These are phyloP conservation scores for Orchesellides sinensis DNA, from an alignment of 2,888 invertebrate genomes.

Conservation along the genomic window DNA sequence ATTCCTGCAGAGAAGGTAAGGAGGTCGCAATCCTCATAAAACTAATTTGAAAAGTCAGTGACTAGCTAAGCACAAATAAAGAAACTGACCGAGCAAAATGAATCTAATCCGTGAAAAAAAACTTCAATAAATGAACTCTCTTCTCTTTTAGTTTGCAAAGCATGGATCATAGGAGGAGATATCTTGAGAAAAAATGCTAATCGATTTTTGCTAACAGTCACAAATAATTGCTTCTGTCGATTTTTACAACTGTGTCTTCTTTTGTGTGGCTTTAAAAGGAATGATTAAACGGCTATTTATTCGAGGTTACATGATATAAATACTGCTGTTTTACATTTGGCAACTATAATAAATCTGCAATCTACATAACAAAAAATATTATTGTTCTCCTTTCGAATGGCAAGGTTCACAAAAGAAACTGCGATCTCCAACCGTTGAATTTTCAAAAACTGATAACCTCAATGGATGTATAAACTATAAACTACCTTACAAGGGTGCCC, in stretches of 20 bases:
- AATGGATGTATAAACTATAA: no score
- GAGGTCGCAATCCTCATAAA: conserved; percentile 28
- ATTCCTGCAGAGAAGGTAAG: background rate
- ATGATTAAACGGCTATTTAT: conserved; percentile 28
- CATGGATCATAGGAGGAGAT: background rate
- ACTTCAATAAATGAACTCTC: background rate
- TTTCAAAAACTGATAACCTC: no score
- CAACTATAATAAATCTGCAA: conserved; percentile 23
- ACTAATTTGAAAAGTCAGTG: background rate
- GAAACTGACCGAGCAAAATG: conserved; percentile 26
- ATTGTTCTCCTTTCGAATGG: conserved; percentile 36
- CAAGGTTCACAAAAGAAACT: conserved; percentile 52
- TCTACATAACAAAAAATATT: conserved; percentile 1
- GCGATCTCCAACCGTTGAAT: no score
- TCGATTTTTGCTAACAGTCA: conserved; percentile 2
- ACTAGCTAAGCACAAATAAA: background rate
- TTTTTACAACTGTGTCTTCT: conserved; percentile 2
- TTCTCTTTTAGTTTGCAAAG: background rate
- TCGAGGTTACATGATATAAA: background rate
- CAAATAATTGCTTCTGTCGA: conserved; percentile 33
- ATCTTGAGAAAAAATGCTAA: conserved; percentile 22
- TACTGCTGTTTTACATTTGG: conserved; percentile 25
- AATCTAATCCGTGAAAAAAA: background rate
- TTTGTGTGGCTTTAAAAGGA: conserved; percentile 22
- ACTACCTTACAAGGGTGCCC: no score